Evolutionary conservation across 2,797 vertebrate species (phyloP).

Genomic region (Eremophila alpestris): DNA sequence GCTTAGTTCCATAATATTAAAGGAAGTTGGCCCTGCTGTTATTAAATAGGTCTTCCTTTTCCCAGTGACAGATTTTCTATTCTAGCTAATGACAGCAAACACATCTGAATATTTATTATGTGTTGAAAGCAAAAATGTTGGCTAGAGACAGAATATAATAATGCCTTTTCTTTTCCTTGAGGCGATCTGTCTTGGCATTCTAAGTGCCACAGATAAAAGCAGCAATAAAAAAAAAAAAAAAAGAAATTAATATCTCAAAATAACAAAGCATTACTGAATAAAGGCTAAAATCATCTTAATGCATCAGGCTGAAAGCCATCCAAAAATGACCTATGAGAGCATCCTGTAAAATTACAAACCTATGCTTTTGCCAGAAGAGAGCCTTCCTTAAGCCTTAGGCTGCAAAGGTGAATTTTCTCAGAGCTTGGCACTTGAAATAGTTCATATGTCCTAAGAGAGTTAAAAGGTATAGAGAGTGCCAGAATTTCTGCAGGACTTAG

Average conservation of each 20-base stretch:
- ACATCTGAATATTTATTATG: constrained; percentile 39
- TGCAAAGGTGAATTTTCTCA: neutral
- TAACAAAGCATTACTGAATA: constrained; percentile 29
- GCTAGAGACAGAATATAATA: constrained; percentile 10
- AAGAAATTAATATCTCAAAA: neutral
- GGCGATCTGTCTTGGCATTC: neutral
- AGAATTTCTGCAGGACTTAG: neutral
- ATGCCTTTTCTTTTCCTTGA: constrained; percentile 29
- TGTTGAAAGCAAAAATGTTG: constrained; percentile 24
- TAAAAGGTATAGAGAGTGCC: neutral
- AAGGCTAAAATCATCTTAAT: constrained; percentile 14
- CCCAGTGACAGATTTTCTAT: neutral
- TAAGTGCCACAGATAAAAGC: constrained; percentile 10
- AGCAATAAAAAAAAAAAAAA: neutral
- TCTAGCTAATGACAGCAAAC: constrained; percentile 35
- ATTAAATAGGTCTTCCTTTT: neutral
- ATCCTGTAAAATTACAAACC: neutral
- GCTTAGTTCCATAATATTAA: neutral
- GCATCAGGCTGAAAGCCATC: neutral
- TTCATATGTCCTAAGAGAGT: neutral
- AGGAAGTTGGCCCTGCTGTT: neutral
- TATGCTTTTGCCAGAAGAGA: neutral
- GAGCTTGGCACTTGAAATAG: neutral
- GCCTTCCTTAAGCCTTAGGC: neutral
- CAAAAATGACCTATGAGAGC: neutral